phyloP scores from a whole-genome alignment of 2,113 vertebrate genomes.

The Indri indri region DNA sequence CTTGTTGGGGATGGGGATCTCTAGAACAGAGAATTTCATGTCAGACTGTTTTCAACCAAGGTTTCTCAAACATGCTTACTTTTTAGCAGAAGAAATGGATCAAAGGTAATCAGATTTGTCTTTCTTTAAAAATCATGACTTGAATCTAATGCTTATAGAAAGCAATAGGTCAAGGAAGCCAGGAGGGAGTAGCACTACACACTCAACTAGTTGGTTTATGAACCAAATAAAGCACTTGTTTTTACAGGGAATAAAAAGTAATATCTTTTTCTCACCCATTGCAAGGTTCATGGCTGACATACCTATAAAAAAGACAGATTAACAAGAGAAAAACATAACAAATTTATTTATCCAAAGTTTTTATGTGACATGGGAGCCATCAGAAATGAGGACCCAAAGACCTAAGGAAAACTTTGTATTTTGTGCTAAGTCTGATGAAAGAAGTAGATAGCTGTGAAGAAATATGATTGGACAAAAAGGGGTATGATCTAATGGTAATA shows the following conservation, averaged over 20 bases:
- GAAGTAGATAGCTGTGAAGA: too few species aligned
- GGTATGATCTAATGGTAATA: too few species aligned
- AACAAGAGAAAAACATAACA: too few species aligned
- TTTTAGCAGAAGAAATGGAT: neutral
- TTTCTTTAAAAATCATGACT: neutral
- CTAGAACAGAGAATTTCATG: neutral
- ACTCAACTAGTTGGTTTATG: neutral
- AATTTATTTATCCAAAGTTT: too few species aligned
- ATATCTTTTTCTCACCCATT: neutral
- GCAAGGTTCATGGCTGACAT: too few species aligned
- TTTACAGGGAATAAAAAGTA: neutral
- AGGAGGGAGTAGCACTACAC: neutral
- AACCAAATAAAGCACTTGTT: neutral
- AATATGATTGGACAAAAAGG: too few species aligned
- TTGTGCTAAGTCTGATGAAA: too few species aligned
- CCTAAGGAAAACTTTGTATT: too few species aligned
- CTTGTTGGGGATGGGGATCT: neutral
- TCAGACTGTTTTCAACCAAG: neutral
- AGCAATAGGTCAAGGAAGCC: neutral
- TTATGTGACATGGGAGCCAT: too few species aligned
- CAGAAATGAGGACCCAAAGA: too few species aligned
- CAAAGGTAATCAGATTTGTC: neutral
- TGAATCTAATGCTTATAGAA: neutral
- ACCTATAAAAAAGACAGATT: too few species aligned
- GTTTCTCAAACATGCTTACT: neutral